These are phyloP conservation scores for Anastrepha ludens DNA, from an alignment of 1,140 invertebrate species.

Conservation along the genomic window DNA sequence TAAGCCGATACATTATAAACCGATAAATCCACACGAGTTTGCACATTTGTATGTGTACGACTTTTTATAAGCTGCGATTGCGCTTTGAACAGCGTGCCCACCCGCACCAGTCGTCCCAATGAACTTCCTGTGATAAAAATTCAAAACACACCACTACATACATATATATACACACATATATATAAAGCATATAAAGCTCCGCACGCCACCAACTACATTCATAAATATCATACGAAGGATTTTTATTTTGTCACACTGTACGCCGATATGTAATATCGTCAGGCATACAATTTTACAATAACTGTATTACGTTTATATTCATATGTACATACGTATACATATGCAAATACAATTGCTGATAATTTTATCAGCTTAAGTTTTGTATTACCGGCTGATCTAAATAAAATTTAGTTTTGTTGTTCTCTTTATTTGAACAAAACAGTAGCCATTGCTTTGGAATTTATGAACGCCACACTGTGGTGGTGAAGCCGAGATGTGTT, in stretches of 20 bases:
- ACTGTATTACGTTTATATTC: not conserved
- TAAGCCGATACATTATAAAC: not conserved
- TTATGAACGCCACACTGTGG: not conserved
- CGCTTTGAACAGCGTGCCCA: not conserved
- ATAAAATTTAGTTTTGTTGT: not conserved
- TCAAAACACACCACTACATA: not conserved
- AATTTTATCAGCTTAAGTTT: not conserved
- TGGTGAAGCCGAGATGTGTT: not conserved
- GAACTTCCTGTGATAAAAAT: constrained; percentile 39
- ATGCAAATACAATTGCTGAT: not conserved
- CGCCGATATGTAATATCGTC: too few species aligned
- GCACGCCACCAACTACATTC: too few species aligned
- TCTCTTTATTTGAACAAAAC: not conserved
- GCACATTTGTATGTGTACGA: not conserved
- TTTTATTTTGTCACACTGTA: too few species aligned
- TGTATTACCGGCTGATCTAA: not conserved
- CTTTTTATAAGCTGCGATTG: not conserved
- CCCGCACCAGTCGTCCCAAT: not conserved
- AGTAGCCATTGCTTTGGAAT: not conserved
- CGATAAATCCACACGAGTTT: not conserved
- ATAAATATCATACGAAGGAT: too few species aligned
- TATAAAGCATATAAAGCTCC: not conserved
- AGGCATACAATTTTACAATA: too few species aligned
- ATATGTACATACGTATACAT: not conserved
- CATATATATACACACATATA: not conserved